Conservation (phyloP, 2,888 invertebrate species). For the Kryphioiulus occultus region DNA sequence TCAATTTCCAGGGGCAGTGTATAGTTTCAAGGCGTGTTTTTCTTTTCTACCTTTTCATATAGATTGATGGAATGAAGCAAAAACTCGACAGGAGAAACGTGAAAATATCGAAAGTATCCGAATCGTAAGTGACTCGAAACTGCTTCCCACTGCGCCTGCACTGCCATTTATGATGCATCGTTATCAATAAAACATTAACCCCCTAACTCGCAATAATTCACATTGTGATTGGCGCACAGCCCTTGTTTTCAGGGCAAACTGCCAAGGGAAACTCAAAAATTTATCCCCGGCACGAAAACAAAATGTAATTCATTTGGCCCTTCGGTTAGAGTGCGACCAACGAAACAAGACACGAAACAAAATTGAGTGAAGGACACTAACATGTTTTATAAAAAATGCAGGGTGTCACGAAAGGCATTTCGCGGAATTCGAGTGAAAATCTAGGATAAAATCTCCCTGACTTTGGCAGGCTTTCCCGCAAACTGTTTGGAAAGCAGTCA, state of each 20-base stretch:
- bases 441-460: no score
- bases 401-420: neutral
- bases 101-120: conserved; percentile 91
- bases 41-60: conserved; percentile 54
- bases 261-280: neutral
- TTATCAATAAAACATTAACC: conserved; percentile 27
- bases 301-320: neutral
- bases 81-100: conserved; percentile 86
- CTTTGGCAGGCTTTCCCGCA: no score
- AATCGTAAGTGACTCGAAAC: conserved; percentile 72
- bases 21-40: neutral
- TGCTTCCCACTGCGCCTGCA: neutral
- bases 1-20: neutral
- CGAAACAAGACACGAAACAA: neutral
- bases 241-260: neutral
- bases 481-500: no score
- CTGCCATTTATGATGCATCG: conserved; percentile 2
- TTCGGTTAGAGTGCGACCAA: neutral
- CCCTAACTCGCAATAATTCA: conserved; percentile 3
- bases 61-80: conserved; percentile 75
- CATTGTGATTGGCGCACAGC: neutral
- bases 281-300: neutral
- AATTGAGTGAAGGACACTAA: neutral
- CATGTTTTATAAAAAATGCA: neutral
- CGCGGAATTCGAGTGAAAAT: no score